These are phyloP conservation scores for Cremastinae sp. DNA, from an alignment of 2,888 invertebrate genomes.

Conservation along the genomic window DNA sequence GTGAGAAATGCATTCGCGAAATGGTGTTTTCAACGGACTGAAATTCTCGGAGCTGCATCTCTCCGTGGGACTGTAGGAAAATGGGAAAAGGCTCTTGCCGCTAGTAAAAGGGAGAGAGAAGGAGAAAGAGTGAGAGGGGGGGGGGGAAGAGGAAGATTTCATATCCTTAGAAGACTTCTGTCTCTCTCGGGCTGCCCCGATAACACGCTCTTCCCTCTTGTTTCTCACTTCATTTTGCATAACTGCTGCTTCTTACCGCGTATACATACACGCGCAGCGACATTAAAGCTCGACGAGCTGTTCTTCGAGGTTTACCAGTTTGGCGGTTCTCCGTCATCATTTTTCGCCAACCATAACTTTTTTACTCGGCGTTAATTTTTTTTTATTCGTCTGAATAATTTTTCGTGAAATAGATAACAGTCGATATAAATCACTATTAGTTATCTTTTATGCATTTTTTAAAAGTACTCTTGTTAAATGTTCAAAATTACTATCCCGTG, in stretches of 20 bases:
- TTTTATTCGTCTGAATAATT: neutral
- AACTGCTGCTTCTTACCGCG: conserved; percentile 28
- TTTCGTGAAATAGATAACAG: neutral
- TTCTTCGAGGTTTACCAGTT: conserved; percentile 14
- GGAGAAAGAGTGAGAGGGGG: too few relatives aligned
- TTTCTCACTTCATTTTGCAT: conserved; percentile 49
- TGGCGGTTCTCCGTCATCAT: neutral
- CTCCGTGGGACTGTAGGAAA: conserved; percentile 27
- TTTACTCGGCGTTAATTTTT: conserved; percentile 1
- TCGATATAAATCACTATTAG: neutral
- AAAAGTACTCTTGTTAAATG: neutral
- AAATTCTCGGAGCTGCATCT: conserved; percentile 50
- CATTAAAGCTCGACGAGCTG: conserved; percentile 23
- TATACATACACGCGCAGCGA: conserved; percentile 25
- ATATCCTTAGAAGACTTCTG: conserved; percentile 11
- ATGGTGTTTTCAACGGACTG: conserved; percentile 52
- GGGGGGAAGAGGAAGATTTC: conserved; percentile 12
- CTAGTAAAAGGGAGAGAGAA: too few relatives aligned
- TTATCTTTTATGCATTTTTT: neutral
- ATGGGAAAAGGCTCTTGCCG: conserved; percentile 30
- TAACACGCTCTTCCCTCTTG: conserved; percentile 36
- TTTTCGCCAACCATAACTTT: conserved; percentile 7
- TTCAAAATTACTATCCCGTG: neutral
- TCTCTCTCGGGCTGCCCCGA: conserved; percentile 26
- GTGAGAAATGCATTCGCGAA: conserved; percentile 58